Evolutionary conservation across 2,113 vertebrate species (phyloP).

Genomic region (Sphaerodactylus townsendi): DNA sequence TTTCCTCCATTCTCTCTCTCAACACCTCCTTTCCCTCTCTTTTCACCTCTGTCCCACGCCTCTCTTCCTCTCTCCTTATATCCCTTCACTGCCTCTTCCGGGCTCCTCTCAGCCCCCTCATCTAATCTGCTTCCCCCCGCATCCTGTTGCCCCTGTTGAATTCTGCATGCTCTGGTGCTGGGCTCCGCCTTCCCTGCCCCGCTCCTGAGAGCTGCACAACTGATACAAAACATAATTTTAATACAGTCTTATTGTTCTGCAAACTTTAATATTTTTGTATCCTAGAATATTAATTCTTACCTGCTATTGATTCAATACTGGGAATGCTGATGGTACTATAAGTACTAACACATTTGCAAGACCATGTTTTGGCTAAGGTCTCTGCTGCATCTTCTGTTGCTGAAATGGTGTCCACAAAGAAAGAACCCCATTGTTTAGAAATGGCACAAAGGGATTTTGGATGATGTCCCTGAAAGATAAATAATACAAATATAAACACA

Average conservation of each 20-base stretch:
- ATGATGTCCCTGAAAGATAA: slow-evolving; percentile 76
- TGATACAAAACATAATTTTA: neutral
- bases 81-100: no score
- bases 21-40: no score
- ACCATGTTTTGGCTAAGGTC: slow-evolving; percentile 82
- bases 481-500: neutral
- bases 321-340: slow-evolving; percentile 94
- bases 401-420: slow-evolving; percentile 82
- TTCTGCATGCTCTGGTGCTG: no score
- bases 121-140: no score
- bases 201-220: no score
- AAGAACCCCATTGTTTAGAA: slow-evolving; percentile 94
- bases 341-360: slow-evolving; percentile 87
- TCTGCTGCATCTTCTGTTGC: slow-evolving; percentile 77
- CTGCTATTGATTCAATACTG: slow-evolving; percentile 91
- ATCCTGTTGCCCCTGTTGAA: no score
- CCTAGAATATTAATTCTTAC: slow-evolving; percentile 69
- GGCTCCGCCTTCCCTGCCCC: no score
- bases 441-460: slow-evolving; percentile 78
- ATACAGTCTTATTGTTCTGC: neutral
- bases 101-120: no score
- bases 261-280: neutral
- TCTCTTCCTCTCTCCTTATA: no score
- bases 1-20: no score
- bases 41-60: no score